Conservation (phyloP, 2,113 vertebrate species). For the Halichoerus grypus region DNA sequence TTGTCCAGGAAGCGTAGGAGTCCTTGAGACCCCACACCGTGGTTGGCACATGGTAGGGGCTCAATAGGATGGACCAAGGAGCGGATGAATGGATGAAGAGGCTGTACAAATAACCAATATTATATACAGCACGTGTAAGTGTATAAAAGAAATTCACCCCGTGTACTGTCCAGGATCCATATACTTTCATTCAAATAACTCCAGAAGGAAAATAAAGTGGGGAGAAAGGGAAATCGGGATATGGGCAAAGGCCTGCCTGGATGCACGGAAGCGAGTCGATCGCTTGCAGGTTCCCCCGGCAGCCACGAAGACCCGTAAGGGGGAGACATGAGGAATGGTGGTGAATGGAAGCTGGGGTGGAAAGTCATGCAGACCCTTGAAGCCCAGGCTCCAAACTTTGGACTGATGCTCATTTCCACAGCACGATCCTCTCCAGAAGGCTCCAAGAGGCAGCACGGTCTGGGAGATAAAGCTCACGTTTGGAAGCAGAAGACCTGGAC, state of each 20-base stretch:
- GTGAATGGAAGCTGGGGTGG: background rate
- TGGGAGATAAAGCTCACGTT: slow-evolving; percentile 76
- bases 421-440: slow-evolving; percentile 55
- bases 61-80: background rate
- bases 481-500: slow-evolving; percentile 75
- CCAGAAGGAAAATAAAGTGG: background rate
- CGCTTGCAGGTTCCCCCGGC: background rate
- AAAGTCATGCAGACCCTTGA: background rate
- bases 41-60: background rate
- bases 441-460: slow-evolving; percentile 70
- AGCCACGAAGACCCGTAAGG: background rate
- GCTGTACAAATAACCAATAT: background rate
- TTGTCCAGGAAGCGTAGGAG: background rate
- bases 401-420: background rate
- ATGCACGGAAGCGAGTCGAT: background rate
- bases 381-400: slow-evolving; percentile 51
- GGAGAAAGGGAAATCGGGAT: background rate
- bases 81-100: background rate
- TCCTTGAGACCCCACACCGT: background rate
- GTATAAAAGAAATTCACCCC: background rate
- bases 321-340: background rate
- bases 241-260: background rate
- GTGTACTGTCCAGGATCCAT: background rate
- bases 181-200: background rate
- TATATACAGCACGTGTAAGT: background rate